Conservation (phyloP, 2,797 vertebrate genomes). For the Bradypodion ventrale region DNA sequence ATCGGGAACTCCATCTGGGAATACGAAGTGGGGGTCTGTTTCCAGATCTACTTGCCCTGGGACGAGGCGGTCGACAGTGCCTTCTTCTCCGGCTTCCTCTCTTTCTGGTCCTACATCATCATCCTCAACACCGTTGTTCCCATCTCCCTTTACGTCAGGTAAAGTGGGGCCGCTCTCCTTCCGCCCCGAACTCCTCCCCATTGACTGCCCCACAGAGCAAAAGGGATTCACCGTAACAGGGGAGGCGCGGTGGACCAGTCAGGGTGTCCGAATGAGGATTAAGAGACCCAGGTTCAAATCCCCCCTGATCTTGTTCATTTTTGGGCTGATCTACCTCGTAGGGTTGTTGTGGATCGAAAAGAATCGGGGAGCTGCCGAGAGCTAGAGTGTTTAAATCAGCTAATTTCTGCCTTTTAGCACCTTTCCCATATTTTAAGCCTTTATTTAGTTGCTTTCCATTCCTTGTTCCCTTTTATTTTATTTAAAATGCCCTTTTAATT, state of each 20-base stretch:
- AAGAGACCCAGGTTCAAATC: no score
- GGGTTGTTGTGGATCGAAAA: no score
- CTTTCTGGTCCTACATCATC: conserved; percentile 96
- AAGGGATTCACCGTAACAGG: neutral
- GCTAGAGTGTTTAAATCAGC: no score
- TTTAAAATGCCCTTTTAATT: neutral
- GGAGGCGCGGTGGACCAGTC: neutral
- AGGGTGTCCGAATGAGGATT: no score
- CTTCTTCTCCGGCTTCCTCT: conserved; percentile 91
- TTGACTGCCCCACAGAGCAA: neutral
- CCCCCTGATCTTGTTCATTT: neutral
- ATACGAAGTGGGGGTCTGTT: conserved; percentile 86
- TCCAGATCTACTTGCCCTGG: conserved; percentile 95
- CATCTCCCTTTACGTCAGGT: conserved; percentile 97
- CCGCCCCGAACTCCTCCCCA: no score
- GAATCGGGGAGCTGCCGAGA: no score
- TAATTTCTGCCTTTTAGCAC: conserved; percentile 53
- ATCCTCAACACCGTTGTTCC: conserved; percentile 97
- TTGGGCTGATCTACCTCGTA: no score
- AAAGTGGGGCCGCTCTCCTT: neutral
- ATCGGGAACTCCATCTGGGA: conserved; percentile 95
- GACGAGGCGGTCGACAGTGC: conserved; percentile 89
- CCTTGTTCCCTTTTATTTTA: conserved; percentile 60
- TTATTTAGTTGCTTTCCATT: conserved; percentile 71
- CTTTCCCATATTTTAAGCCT: no score